These are phyloP conservation scores for Nudaria mundana DNA, from an alignment of 2,888 invertebrate genomes.

Conservation along the genomic window DNA sequence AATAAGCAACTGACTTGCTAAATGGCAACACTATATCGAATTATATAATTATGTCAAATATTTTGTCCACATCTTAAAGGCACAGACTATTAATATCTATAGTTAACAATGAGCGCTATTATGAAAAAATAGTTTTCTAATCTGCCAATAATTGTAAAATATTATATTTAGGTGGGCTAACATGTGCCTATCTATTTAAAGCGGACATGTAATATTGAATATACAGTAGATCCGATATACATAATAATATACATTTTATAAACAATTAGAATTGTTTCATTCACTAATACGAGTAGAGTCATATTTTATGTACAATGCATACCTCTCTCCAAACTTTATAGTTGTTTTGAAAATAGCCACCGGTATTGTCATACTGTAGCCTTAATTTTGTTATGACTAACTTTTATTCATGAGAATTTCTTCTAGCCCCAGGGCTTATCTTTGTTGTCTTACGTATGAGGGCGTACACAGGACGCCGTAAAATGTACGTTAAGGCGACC, in stretches of 20 bases:
- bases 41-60: too few species aligned
- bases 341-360: background rate
- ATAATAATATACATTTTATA: constrained; percentile 39
- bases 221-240: constrained; percentile 52
- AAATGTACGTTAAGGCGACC: too few species aligned
- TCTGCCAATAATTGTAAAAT: constrained; percentile 71
- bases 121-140: constrained; percentile 76
- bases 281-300: constrained; percentile 39
- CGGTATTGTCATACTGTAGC: too few species aligned
- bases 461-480: too few species aligned
- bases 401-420: too few species aligned
- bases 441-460: too few species aligned
- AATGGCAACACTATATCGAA: too few species aligned
- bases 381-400: too few species aligned
- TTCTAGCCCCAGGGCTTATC: too few species aligned
- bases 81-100: constrained; percentile 24
- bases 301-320: constrained; percentile 9
- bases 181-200: constrained; percentile 51
- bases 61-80: constrained; percentile 17
- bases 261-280: constrained; percentile 45
- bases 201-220: constrained; percentile 55
- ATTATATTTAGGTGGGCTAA: constrained; percentile 60
- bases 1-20: too few species aligned
- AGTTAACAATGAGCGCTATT: constrained; percentile 62
- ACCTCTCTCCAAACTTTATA: background rate